These are phyloP conservation scores for Drosophila ironensis DNA, from an alignment of 1,140 invertebrate species.

Conservation along the genomic window DNA sequence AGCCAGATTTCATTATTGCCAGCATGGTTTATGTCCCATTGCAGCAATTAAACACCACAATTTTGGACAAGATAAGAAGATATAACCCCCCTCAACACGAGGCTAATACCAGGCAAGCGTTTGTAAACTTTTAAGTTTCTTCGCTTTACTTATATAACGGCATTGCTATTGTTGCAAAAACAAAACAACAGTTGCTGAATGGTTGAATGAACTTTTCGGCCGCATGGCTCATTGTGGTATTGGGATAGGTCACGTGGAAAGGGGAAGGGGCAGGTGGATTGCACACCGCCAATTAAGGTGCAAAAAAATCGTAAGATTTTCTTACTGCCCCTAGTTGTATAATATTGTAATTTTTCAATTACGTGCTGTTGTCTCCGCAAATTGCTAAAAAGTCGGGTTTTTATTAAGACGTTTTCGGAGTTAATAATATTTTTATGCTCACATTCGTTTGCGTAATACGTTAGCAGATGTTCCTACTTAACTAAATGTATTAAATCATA, in stretches of 20 bases:
- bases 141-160: conserved; percentile 19
- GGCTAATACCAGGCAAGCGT: conserved; percentile 7
- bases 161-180: conserved; percentile 32
- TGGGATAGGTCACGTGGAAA: conserved; percentile 24
- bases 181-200: conserved; percentile 2
- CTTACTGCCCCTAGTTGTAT: conserved; percentile 1
- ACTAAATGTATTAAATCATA: no score
- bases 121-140: no score
- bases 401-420: no score
- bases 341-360: conserved; percentile 3
- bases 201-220: conserved; percentile 37
- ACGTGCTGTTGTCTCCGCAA: neutral
- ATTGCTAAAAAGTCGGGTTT: no score
- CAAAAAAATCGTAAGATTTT: conserved; percentile 10
- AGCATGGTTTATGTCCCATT: conserved; percentile 24
- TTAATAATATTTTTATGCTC: no score
- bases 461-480: no score
- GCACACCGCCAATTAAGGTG: conserved; percentile 16
- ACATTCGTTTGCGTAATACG: no score
- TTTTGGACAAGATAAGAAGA: conserved; percentile 34
- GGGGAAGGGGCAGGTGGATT: neutral
- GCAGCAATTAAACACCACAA: conserved; percentile 19
- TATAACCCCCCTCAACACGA: conserved; percentile 12
- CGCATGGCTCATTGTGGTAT: neutral
- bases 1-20: conserved; percentile 18